These are phyloP conservation scores for Coracopsis vasa DNA, from an alignment of 2,113 vertebrate species.

Conservation along the genomic window DNA sequence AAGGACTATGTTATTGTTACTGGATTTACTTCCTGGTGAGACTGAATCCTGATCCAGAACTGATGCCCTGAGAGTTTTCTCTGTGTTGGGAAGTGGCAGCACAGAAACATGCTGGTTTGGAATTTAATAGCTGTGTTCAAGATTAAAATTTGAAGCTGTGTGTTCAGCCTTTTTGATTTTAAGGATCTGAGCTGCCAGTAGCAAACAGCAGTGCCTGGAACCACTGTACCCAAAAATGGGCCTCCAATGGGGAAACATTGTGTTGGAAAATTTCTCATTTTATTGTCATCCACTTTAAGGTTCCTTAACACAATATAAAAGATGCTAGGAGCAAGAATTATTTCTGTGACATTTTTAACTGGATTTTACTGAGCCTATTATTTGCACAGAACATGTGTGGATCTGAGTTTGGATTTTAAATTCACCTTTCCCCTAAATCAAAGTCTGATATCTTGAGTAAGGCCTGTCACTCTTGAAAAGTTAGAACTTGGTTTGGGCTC, in stretches of 20 bases:
- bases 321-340: neutral
- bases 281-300: neutral
- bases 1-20: neutral
- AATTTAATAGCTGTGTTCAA: neutral
- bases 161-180: neutral
- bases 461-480: neutral
- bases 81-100: neutral
- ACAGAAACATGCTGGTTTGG: rapidly evolving
- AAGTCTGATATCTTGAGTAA: neutral
- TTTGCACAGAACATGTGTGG: neutral
- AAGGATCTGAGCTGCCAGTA: neutral
- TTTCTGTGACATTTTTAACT: neutral
- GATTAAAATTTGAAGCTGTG: neutral
- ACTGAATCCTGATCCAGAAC: neutral
- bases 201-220: neutral
- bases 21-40: neutral
- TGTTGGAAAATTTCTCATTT: neutral
- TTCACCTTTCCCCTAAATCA: neutral
- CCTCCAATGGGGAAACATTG: neutral
- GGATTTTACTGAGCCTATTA: neutral
- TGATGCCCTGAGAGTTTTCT: neutral
- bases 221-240: neutral
- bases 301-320: neutral
- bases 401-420: neutral
- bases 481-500: neutral